Evolutionary conservation across 2,797 vertebrate species (phyloP).

Genomic region (Euthynnus affinis): DNA sequence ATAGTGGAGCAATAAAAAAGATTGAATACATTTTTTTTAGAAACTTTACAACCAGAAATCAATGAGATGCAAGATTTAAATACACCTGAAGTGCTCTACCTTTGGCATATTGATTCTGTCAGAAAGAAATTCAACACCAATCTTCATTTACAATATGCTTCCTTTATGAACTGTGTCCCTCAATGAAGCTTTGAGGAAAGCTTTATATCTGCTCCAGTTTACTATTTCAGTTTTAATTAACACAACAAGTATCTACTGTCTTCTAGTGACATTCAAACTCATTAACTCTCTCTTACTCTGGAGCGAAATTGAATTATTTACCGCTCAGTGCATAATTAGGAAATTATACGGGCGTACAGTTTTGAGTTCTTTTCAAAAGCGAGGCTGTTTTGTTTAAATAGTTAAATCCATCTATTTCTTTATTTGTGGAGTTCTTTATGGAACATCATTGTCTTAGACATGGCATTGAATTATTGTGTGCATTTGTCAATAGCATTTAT

Average conservation of each 20-base stretch:
- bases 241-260: slow-evolving; percentile 43
- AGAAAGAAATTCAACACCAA: neutral
- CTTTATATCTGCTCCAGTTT: slow-evolving; percentile 16
- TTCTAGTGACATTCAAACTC: slow-evolving; percentile 55
- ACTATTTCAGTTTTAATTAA: slow-evolving; percentile 52
- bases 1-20: slow-evolving; percentile 24
- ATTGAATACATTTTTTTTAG: neutral
- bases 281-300: slow-evolving; percentile 36
- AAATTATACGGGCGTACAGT: slow-evolving; percentile 11
- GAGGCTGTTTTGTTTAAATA: slow-evolving; percentile 14
- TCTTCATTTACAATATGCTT: neutral
- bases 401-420: slow-evolving; percentile 42
- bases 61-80: slow-evolving; percentile 6
- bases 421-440: slow-evolving; percentile 32
- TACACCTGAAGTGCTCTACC: neutral
- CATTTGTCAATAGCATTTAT: slow-evolving; percentile 80
- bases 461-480: slow-evolving; percentile 67
- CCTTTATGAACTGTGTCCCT: neutral
- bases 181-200: neutral
- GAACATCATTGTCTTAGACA: slow-evolving; percentile 56
- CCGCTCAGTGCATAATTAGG: slow-evolving; percentile 39
- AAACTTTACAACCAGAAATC: neutral
- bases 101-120: neutral
- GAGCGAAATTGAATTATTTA: slow-evolving; percentile 45
- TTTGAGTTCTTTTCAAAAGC: slow-evolving; percentile 2